Conservation (phyloP, 2,797 vertebrate genomes). For the Characodon lateralis region DNA sequence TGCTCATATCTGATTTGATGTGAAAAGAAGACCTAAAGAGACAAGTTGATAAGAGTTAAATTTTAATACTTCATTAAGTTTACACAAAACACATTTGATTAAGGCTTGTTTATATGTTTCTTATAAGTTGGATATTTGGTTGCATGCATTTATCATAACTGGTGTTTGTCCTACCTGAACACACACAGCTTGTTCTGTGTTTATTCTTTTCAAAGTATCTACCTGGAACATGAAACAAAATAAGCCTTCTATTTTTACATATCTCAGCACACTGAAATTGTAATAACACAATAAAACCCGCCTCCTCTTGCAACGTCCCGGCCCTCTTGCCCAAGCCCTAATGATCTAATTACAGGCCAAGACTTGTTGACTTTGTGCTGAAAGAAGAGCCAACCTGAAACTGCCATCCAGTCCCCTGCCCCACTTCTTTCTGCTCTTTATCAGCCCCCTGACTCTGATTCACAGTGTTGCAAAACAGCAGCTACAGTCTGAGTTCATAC, state of each 20-base stretch:
- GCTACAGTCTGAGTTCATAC: slow-evolving; percentile 33
- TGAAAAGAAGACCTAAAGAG: too few species aligned
- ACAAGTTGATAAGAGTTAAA: too few species aligned
- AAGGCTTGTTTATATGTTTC: neutral
- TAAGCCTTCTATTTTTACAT: slow-evolving; percentile 57
- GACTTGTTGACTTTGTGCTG: slow-evolving; percentile 78
- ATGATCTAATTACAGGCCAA: slow-evolving; percentile 82
- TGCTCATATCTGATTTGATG: too few species aligned
- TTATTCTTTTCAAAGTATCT: slow-evolving; percentile 15
- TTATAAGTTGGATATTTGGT: neutral
- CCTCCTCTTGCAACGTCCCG: slow-evolving; percentile 48
- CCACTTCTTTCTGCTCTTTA: slow-evolving; percentile 23
- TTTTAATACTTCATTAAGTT: too few species aligned
- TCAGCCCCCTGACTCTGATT: slow-evolving; percentile 37
- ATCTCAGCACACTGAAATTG: slow-evolving; percentile 41
- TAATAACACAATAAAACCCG: slow-evolving; percentile 54
- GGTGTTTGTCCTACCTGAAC: neutral
- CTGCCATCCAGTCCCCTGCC: slow-evolving; percentile 44
- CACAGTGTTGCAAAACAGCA: slow-evolving; percentile 36
- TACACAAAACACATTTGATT: neutral
- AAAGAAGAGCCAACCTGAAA: slow-evolving; percentile 68
- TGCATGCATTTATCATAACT: neutral
- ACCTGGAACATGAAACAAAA: slow-evolving; percentile 38
- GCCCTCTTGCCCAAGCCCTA: slow-evolving; percentile 63
- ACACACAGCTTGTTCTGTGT: neutral